phyloP scores from a whole-genome alignment of 2,797 vertebrate genomes.

The Sandelia bainsii region DNA sequence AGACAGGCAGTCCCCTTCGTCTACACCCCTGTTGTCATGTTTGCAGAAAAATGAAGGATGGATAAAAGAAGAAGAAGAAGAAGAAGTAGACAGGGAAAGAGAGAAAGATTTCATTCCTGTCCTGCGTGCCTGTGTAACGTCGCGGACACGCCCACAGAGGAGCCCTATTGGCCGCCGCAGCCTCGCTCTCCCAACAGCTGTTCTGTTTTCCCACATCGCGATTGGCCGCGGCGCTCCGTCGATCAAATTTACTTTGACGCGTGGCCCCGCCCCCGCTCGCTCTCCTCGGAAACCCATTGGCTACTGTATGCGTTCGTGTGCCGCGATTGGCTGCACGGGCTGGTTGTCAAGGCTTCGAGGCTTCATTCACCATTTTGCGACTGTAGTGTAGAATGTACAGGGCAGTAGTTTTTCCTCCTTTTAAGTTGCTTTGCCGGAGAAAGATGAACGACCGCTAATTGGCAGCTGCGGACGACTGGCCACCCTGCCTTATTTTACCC shows the following conservation, averaged over 20 bases:
- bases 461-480: constrained; percentile 66
- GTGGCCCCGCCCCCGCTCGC: constrained; percentile 70
- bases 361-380: constrained; percentile 99
- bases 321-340: constrained; percentile 84
- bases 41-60: constrained; percentile 21
- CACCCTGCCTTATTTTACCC: constrained; percentile 64
- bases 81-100: background rate
- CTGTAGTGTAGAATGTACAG: constrained; percentile 92
- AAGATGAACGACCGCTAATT: constrained; percentile 68
- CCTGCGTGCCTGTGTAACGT: constrained; percentile 63
- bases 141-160: constrained; percentile 50
- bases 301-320: constrained; percentile 84
- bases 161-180: constrained; percentile 83
- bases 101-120: constrained; percentile 37
- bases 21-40: background rate
- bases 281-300: constrained; percentile 73
- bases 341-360: constrained; percentile 93
- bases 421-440: constrained; percentile 81
- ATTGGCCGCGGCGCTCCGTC: constrained; percentile 76
- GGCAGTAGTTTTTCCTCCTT: constrained; percentile 83
- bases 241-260: constrained; percentile 72
- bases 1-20: background rate
- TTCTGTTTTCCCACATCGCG: constrained; percentile 83
- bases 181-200: constrained; percentile 81
- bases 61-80: constrained; percentile 9